phyloP scores from a whole-genome alignment of 2,113 vertebrate species.

The Phalacrocorax carbo region DNA sequence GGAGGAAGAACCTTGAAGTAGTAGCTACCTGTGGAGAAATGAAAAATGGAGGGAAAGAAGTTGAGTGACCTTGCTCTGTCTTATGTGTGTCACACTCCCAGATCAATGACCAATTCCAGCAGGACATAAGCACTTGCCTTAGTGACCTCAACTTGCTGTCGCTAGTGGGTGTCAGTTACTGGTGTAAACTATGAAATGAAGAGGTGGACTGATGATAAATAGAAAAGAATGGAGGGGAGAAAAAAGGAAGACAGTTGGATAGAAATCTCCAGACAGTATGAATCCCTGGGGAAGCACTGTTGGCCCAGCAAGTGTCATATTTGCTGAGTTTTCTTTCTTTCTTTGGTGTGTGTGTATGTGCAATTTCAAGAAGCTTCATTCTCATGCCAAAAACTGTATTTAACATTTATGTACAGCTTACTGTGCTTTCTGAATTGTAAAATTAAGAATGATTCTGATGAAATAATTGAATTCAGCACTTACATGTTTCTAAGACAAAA shows the following conservation, averaged over 20 bases:
- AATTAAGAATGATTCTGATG: neutral
- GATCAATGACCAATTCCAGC: neutral
- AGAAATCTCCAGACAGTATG: neutral
- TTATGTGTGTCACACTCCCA: neutral
- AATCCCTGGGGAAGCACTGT: neutral
- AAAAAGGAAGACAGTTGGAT: neutral
- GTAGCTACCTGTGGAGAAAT: neutral
- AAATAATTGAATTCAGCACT: neutral
- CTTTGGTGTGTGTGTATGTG: too few relatives aligned
- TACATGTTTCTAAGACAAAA: neutral
- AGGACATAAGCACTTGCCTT: neutral
- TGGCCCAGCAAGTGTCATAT: neutral
- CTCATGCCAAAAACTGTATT: neutral
- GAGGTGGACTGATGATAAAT: neutral
- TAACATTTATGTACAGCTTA: neutral
- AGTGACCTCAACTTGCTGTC: neutral
- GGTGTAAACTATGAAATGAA: neutral
- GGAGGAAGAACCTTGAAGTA: neutral
- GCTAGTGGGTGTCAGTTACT: neutral
- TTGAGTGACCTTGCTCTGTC: neutral
- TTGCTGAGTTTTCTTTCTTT: neutral
- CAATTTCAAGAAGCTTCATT: neutral
- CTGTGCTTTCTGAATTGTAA: neutral
- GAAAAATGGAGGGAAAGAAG: neutral
- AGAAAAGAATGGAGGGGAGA: neutral